These are phyloP conservation scores for Orius insidiosus DNA, from an alignment of 1,140 invertebrate genomes.

Conservation along the genomic window DNA sequence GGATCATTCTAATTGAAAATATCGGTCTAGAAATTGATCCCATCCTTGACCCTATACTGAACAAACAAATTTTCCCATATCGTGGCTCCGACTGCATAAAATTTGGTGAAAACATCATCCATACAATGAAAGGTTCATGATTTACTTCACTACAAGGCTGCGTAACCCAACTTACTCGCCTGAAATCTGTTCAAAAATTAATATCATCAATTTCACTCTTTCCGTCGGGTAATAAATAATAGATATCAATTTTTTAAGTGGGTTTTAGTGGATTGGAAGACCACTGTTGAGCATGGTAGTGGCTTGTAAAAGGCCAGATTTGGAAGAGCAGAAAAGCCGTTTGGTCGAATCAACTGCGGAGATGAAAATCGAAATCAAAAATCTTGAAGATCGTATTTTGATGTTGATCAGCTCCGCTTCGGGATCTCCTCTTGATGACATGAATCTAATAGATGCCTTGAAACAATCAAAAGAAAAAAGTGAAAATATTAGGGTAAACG, in stretches of 20 bases:
- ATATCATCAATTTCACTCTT: constrained; percentile 52
- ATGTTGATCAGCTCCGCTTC: constrained; percentile 41
- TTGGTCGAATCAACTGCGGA: constrained; percentile 41
- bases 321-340: constrained; percentile 44
- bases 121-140: constrained; percentile 39
- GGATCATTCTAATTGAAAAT: constrained; percentile 42
- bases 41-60: constrained; percentile 41
- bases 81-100: constrained; percentile 31
- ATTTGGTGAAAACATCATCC: constrained; percentile 42
- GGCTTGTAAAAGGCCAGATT: constrained; percentile 46
- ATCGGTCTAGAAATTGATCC: constrained; percentile 44
- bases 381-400: constrained; percentile 48
- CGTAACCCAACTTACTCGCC: constrained; percentile 54
- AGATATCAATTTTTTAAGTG: too few relatives aligned
- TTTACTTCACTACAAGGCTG: constrained; percentile 54
- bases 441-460: constrained; percentile 45
- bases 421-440: constrained; percentile 49
- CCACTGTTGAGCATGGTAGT: constrained; percentile 56
- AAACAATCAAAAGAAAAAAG: constrained; percentile 48
- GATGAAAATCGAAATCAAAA: constrained; percentile 43
- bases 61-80: constrained; percentile 32
- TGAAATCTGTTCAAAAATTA: constrained; percentile 46
- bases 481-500: constrained; percentile 39
- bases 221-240: constrained; percentile 36
- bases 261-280: constrained; percentile 48